Conservation (phyloP, 2,888 invertebrate species). For the Eumerus sabulonum region DNA sequence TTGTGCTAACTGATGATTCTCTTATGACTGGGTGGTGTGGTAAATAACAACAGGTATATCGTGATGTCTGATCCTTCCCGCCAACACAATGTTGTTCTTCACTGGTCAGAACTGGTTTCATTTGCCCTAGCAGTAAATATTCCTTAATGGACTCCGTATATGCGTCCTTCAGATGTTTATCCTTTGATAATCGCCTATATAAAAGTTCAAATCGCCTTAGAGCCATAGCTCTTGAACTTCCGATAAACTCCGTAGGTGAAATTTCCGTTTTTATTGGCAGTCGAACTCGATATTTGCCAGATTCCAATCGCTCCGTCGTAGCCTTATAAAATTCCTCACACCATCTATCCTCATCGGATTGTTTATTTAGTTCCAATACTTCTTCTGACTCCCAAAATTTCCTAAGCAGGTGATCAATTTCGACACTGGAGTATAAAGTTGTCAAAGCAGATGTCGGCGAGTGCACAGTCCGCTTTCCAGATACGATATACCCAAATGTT, state of each 20-base stretch:
- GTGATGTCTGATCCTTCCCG: no score
- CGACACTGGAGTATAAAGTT: background rate
- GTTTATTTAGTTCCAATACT: background rate
- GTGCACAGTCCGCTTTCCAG: background rate
- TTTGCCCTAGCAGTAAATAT: background rate
- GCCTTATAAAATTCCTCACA: background rate
- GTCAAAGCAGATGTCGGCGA: conserved; percentile 5
- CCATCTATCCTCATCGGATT: background rate
- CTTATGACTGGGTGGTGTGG: no score
- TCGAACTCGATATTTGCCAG: background rate
- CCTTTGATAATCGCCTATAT: background rate
- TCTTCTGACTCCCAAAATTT: conserved; percentile 3
- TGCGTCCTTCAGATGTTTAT: background rate
- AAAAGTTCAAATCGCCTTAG: background rate
- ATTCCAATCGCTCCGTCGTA: background rate
- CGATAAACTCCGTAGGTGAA: background rate
- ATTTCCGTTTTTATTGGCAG: background rate
- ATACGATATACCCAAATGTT: no score
- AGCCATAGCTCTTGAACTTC: background rate
- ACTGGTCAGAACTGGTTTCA: no score
- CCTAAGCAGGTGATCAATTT: no score
- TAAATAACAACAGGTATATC: no score
- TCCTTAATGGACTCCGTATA: background rate
- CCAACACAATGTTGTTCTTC: no score
- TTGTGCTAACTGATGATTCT: no score